Evolutionary conservation across 2,113 vertebrate genomes (phyloP), one percentile per base, ranked within the genome.

Genomic region (Esox niger): DNA sequence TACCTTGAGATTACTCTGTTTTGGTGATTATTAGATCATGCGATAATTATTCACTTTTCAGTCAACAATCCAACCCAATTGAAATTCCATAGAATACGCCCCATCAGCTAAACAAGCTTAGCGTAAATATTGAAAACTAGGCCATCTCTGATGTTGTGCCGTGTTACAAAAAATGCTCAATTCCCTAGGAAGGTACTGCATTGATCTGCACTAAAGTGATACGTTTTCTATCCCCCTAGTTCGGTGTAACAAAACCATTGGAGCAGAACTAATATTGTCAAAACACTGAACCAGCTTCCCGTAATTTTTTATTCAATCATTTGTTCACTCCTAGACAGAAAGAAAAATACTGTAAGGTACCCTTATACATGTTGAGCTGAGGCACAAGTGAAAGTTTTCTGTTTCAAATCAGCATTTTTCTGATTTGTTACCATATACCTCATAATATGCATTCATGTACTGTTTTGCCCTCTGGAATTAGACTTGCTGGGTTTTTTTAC

Each of bases 181-280:
- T 64, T 83, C n/a, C 79, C 66, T 64, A 54, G 72, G 64, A 47
- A 79, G 63, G 71, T 74, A 61, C 43, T 66, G 70, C 74, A 77
- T 69, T 86, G 81, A 87, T 86, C 80, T 71, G 63, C 32, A 15
- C 66, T 73, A 83, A 84, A 82, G 80, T 74, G 11, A 70, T 32
- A 30, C 55, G n/a, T n/a, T n/a, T n/a, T n/a, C n/a, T n/a, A n/a
- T n/a, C n/a, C n/a, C n/a, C n/a, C n/a, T 79, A 68, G 76, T 83
- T 70, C 58, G 8, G 73, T 73, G 79, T 84, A 83, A 86, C 84
- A 88, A 85, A 84, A 64, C 71, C 56, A 10, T 70, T 70, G 60
- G 65, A 69, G 78, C 76, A 52, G 70, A 88, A 84, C 84, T 85
- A 85, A 90, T 83, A 69, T 54, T 55, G 75, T 82, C 70, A 79